A percentile compares a stretch with the other conserved stretches of the same genome.
These are phyloP conservation scores for Leptinotarsa rubiginosa DNA, from an alignment of 2,888 invertebrate species.

Conservation along the genomic window DNA sequence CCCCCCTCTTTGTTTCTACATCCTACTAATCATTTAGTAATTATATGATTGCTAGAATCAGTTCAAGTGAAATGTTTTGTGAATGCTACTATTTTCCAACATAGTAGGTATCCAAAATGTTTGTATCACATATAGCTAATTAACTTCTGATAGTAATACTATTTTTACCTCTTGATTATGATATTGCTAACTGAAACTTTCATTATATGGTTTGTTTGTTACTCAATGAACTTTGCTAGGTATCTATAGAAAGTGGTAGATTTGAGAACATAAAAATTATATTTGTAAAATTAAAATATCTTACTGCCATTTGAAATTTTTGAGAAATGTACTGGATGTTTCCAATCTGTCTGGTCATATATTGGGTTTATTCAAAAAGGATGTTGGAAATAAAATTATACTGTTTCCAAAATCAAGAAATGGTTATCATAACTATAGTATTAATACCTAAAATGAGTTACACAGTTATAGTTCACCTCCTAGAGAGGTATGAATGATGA, in stretches of 20 bases:
- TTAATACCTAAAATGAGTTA: too few relatives aligned
- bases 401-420: too few relatives aligned
- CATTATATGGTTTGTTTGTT: background rate
- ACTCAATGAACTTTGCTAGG: background rate
- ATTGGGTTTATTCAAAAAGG: too few relatives aligned
- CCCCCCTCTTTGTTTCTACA: constrained; percentile 54
- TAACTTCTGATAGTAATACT: constrained; percentile 2
- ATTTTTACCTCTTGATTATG: constrained; percentile 4
- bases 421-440: too few relatives aligned
- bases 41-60: background rate
- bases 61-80: constrained; percentile 2
- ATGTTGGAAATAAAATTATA: too few relatives aligned
- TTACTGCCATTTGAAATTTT: too few relatives aligned
- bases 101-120: background rate
- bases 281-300: too few relatives aligned
- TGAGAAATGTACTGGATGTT: too few relatives aligned
- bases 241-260: background rate
- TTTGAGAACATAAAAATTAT: background rate
- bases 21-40: constrained; percentile 27
- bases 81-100: background rate
- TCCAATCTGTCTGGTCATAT: too few relatives aligned
- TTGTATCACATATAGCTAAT: background rate
- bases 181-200: background rate
- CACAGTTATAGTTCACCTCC: too few relatives aligned
- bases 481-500: too few relatives aligned